Percentiles rank a stretch among this genome's conserved stretches.
phyloP scores from a whole-genome alignment of 2,797 vertebrate genomes.

The Cebuella pygmaea region DNA sequence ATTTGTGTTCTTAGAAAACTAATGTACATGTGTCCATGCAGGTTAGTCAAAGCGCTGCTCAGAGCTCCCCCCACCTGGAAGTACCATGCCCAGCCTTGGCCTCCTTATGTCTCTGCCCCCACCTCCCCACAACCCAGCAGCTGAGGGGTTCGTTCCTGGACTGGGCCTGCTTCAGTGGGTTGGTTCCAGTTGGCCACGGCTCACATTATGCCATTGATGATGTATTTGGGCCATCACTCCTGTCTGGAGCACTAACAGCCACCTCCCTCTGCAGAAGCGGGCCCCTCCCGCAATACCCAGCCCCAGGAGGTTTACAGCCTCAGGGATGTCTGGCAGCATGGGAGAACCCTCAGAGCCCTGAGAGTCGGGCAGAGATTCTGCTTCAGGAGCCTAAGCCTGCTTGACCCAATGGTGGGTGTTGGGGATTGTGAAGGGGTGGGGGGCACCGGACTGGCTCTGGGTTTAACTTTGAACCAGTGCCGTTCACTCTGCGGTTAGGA shows the following conservation, averaged over 20 bases:
- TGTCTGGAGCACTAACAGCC: no score
- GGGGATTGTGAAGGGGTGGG: neutral
- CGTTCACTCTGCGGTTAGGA: constrained; percentile 60
- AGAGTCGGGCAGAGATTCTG: neutral
- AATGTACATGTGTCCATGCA: rapidly evolving
- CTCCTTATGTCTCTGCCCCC: neutral
- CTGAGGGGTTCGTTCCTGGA: neutral
- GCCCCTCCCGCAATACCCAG: neutral
- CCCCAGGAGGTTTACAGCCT: neutral
- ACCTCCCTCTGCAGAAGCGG: neutral
- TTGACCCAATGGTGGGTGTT: neutral
- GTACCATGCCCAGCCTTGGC: neutral
- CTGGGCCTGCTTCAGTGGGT: neutral
- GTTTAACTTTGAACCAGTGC: constrained; percentile 57
- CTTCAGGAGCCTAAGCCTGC: neutral
- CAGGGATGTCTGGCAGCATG: neutral
- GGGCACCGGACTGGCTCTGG: neutral
- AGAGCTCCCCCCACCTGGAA: no score
- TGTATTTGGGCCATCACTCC: neutral
- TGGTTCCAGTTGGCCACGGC: neutral
- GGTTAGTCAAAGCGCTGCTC: neutral
- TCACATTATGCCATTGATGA: no score
- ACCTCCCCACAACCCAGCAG: neutral
- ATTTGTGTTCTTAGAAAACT: neutral
- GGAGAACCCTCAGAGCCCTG: neutral